Conservation (phyloP, 2,888 invertebrate genomes). For the Andrena praecox region DNA sequence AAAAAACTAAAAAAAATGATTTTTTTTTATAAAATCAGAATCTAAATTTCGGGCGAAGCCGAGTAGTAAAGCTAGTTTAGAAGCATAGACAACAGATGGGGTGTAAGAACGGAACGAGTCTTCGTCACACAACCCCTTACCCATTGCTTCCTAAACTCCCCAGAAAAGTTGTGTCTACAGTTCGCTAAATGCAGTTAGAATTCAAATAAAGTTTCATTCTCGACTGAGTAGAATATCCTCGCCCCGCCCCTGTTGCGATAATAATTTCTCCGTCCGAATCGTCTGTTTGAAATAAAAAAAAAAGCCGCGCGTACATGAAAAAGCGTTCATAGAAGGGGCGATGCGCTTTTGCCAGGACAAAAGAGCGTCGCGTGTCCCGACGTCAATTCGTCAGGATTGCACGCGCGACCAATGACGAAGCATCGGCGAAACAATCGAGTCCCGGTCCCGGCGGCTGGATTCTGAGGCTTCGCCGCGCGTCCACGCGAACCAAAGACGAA, state of each 20-base stretch:
- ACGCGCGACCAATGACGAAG: slow-evolving; percentile 26
- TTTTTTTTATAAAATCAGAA: no score
- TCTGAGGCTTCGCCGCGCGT: slow-evolving; percentile 10
- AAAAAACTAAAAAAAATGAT: no score
- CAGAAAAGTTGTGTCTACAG: no score
- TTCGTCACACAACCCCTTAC: no score
- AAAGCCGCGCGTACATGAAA: neutral
- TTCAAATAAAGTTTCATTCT: neutral
- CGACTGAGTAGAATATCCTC: neutral
- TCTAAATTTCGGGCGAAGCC: no score
- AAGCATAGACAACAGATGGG: no score
- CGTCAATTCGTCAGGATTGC: slow-evolving; percentile 37
- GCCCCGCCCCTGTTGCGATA: neutral
- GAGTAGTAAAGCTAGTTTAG: no score
- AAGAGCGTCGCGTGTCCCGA: slow-evolving; percentile 40
- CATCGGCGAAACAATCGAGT: slow-evolving; percentile 49
- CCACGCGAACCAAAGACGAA: slow-evolving; percentile 36
- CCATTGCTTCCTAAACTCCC: no score
- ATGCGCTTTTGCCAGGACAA: slow-evolving; percentile 25
- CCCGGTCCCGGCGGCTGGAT: slow-evolving; percentile 20
- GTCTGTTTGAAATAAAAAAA: neutral
- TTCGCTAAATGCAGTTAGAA: no score
- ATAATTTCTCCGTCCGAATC: slow-evolving; percentile 5
- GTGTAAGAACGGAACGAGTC: no score
- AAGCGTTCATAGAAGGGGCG: neutral